Conservation (phyloP, 2,113 vertebrate species). For the Hypocryptadius cinnamomeus region DNA sequence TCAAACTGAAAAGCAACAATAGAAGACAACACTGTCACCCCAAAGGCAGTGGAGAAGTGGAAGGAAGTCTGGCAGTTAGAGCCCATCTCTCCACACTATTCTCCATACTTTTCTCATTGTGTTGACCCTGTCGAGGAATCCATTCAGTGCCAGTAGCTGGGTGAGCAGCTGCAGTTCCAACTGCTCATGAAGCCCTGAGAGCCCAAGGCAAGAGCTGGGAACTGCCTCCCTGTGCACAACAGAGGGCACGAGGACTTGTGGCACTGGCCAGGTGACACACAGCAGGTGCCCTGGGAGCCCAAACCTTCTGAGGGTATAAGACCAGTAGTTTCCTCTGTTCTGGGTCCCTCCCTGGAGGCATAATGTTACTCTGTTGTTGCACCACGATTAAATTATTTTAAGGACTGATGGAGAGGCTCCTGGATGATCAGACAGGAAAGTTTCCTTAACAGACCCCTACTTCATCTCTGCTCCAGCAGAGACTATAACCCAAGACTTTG, state of each 20-base stretch:
- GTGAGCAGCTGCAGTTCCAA: neutral
- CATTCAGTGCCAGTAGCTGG: neutral
- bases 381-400: neutral
- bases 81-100: neutral
- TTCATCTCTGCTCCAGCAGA: neutral
- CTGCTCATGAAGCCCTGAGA: neutral
- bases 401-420: neutral
- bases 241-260: neutral
- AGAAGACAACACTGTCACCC: neutral
- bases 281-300: neutral
- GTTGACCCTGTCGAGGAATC: neutral
- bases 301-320: neutral
- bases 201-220: neutral
- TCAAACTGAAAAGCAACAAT: conserved; percentile 78
- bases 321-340: neutral
- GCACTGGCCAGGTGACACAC: neutral
- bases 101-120: neutral
- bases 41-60: neutral
- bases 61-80: neutral
- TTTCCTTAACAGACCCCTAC: neutral
- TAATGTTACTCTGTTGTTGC: neutral
- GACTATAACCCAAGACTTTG: neutral
- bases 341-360: accelerated
- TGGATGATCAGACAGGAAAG: neutral
- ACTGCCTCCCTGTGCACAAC: neutral